A percentile compares a stretch with the other conserved stretches of the same genome.
Evolutionary conservation across 2,797 vertebrate species (phyloP).

Genomic region (Fratercula arctica): DNA sequence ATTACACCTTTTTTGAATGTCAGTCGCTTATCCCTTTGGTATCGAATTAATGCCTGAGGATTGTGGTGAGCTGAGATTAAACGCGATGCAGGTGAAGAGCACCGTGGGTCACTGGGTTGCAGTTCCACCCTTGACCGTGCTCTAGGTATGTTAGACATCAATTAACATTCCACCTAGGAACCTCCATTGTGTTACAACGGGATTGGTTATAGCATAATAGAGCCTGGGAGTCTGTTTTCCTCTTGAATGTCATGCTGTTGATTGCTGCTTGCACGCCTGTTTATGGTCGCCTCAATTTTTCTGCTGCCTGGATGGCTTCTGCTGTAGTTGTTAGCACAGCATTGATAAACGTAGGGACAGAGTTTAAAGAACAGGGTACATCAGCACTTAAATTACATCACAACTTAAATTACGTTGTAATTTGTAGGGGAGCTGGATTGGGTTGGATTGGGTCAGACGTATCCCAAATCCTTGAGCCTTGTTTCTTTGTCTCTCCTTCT

Average conservation of each 20-base stretch:
- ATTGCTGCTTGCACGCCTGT: fast-evolving
- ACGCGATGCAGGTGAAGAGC: background rate
- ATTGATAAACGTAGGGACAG: fast-evolving
- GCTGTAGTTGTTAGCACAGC: background rate
- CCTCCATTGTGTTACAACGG: fast-evolving
- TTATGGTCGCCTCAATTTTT: background rate
- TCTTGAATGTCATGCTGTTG: background rate
- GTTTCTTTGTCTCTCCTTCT: background rate
- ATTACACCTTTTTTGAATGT: too few species aligned
- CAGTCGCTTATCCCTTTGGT: background rate
- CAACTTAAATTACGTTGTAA: background rate
- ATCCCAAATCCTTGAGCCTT: background rate
- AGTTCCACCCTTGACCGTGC: background rate
- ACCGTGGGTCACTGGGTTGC: background rate
- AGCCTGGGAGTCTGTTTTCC: background rate
- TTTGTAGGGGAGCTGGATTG: background rate
- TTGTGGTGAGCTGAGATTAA: background rate
- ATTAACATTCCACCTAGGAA: background rate
- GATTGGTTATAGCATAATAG: fast-evolving
- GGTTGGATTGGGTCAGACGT: background rate
- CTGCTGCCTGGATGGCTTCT: background rate
- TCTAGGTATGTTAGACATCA: too few species aligned
- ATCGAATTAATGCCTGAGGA: background rate
- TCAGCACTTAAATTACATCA: background rate
- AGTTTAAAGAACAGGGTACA: background rate